Evolutionary conservation across 2,797 vertebrate species (phyloP).

Genomic region (Dermochelys coriacea): DNA sequence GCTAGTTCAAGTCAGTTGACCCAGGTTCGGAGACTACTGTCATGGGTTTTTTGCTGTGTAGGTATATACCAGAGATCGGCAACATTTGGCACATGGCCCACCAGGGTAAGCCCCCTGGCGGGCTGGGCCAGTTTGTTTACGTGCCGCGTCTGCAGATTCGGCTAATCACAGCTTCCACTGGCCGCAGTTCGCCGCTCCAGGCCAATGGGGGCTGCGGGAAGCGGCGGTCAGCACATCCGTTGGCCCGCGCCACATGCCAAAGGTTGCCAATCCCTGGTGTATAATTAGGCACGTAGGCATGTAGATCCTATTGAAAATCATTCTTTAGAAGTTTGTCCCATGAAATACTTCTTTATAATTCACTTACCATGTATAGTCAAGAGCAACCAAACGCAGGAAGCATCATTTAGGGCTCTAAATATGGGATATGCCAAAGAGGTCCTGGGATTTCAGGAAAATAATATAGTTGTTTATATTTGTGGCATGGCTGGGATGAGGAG

Average conservation of each 20-base stretch:
- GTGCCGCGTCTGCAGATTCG: too few species aligned
- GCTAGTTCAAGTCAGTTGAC: background rate
- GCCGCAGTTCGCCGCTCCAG: too few species aligned
- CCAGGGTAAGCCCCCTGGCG: too few species aligned
- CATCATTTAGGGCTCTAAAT: rapidly evolving
- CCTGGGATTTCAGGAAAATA: slow-evolving; percentile 11
- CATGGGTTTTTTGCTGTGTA: slow-evolving; percentile 2
- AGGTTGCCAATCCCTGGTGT: too few species aligned
- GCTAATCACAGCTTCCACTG: too few species aligned
- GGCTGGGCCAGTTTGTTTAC: too few species aligned
- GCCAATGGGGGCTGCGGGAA: too few species aligned
- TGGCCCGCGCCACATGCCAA: too few species aligned
- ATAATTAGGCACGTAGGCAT: background rate
- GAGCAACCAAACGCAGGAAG: background rate
- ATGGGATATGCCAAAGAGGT: background rate
- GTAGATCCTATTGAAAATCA: background rate
- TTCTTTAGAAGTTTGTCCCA: slow-evolving; percentile 11
- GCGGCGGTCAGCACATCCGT: too few species aligned
- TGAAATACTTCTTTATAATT: background rate
- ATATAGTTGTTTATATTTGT: background rate
- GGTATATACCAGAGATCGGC: background rate
- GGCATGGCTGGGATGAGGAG: background rate
- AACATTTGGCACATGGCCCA: too few species aligned
- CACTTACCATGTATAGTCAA: background rate
- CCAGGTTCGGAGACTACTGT: background rate